Evolutionary conservation across 1,140 invertebrate genomes (phyloP).

Genomic region (Drosophila funebris): DNA sequence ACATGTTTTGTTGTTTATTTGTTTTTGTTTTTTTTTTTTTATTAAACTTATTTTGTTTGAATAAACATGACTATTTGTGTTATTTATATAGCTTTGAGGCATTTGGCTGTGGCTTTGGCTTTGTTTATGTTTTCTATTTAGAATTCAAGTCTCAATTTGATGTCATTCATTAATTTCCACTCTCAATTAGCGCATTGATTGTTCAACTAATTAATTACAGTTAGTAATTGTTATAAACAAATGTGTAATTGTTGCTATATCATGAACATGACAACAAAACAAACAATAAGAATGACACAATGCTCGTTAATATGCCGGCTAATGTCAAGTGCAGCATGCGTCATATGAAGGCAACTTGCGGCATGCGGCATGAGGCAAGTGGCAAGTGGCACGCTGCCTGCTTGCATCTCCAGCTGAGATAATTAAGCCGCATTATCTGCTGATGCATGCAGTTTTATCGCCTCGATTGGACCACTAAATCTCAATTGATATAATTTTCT

Average conservation of each 20-base stretch:
- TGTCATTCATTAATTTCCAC: background rate
- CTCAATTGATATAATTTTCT: constrained; percentile 34
- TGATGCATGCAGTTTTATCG: constrained; percentile 6
- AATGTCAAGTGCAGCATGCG: constrained; percentile 30
- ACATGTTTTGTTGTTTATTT: background rate
- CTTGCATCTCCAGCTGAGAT: constrained; percentile 15
- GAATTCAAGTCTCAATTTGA: no score
- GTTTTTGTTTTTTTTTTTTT: no score
- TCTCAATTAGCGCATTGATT: background rate
- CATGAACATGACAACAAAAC: background rate
- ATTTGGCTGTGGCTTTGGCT: no score
- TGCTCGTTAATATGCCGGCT: constrained; percentile 8
- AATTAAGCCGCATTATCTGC: constrained; percentile 18
- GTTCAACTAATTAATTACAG: constrained; percentile 3
- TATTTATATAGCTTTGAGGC: background rate
- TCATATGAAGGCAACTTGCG: constrained; percentile 12
- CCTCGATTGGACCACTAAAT: constrained; percentile 9
- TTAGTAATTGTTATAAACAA: background rate
- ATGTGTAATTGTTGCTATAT: background rate
- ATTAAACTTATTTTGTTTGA: no score
- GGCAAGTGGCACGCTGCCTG: constrained; percentile 7
- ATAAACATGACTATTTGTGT: background rate
- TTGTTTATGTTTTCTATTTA: no score
- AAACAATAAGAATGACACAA: background rate
- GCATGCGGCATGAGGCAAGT: constrained; percentile 14